These are phyloP conservation scores for Promerops cafer DNA, from an alignment of 2,113 vertebrate species.

Conservation along the genomic window DNA sequence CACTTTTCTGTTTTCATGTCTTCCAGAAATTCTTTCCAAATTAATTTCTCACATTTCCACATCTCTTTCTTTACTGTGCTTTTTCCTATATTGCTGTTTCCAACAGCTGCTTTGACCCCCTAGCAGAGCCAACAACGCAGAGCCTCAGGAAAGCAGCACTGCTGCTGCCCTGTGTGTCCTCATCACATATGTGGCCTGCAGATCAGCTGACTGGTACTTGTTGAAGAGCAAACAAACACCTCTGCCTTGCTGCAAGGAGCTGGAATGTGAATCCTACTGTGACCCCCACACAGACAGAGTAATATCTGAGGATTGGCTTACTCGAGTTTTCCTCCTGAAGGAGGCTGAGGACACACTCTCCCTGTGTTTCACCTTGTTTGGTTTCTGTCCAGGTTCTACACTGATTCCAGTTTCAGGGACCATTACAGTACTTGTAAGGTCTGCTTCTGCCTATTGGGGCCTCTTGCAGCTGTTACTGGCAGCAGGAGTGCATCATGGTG, in stretches of 20 bases:
- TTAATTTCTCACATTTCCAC: neutral
- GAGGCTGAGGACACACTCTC: neutral
- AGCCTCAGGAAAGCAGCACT: neutral
- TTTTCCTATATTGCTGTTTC: neutral
- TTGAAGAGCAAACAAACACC: neutral
- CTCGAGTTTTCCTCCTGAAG: neutral
- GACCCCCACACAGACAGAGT: neutral
- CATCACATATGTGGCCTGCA: neutral
- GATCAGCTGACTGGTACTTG: neutral
- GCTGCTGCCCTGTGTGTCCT: neutral
- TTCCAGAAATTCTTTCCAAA: neutral
- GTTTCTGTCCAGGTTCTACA: neutral
- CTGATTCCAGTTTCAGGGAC: neutral
- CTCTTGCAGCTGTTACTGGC: neutral
- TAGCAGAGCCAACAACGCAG: neutral
- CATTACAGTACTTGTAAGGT: neutral
- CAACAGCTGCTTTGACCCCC: neutral
- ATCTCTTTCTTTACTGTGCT: neutral
- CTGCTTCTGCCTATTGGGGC: fast-evolving
- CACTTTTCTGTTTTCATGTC: neutral
- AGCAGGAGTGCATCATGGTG: neutral
- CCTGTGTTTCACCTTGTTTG: neutral
- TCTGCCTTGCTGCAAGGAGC: neutral
- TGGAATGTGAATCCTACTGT: fast-evolving
- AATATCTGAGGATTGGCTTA: neutral